These are phyloP conservation scores for Cosmia trapezina DNA, from an alignment of 2,888 invertebrate species.

Conservation along the genomic window DNA sequence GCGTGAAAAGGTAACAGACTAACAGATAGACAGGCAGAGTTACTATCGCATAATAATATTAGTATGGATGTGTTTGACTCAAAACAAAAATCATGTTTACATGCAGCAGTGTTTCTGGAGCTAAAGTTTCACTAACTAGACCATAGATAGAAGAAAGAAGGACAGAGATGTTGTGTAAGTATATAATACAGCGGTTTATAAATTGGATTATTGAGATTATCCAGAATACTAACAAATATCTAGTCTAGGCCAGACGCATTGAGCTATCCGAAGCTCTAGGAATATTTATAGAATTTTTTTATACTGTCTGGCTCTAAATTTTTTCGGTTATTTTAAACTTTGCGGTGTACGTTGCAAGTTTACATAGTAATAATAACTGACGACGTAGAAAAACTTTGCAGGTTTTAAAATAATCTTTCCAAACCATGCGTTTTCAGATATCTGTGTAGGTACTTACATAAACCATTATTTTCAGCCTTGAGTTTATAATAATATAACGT, in stretches of 20 bases:
- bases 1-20: no score
- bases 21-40: no score
- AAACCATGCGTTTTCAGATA: conserved; percentile 10
- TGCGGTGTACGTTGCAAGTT: background rate
- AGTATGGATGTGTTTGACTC: no score
- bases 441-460: background rate
- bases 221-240: conserved; percentile 34
- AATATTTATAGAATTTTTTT: conserved; percentile 47
- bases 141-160: no score
- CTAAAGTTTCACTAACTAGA: background rate
- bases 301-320: conserved; percentile 49
- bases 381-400: background rate
- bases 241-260: conserved; percentile 38
- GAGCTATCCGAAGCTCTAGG: conserved; percentile 28
- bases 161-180: background rate
- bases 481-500: background rate
- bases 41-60: no score
- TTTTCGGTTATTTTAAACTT: conserved; percentile 37
- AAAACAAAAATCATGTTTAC: no score
- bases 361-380: background rate
- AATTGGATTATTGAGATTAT: conserved; percentile 42
- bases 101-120: background rate
- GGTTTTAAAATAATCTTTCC: background rate
- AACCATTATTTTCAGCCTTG: background rate
- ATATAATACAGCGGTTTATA: conserved; percentile 4